Percentiles rank a stretch among this genome's conserved stretches.
Evolutionary conservation across 2,113 vertebrate species (phyloP).

Genomic region (Phrynosoma blainvillii): DNA sequence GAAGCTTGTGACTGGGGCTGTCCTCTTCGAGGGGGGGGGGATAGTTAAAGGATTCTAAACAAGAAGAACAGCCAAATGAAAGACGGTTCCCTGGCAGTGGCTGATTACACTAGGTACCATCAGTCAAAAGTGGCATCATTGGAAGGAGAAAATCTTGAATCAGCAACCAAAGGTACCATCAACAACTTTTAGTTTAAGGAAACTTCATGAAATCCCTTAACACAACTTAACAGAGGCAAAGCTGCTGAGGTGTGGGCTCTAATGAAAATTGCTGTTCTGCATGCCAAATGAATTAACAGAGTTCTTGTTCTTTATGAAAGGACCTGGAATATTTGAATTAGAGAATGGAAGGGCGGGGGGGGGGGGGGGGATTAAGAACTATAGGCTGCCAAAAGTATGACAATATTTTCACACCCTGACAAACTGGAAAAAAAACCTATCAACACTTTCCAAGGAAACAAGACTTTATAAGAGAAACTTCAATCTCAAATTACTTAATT

Average conservation of each 20-base stretch:
- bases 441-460: constrained; percentile 44
- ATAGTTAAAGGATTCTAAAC: constrained; percentile 25
- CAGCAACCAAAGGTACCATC: constrained; percentile 82
- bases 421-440: constrained; percentile 19
- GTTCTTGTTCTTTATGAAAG: background rate
- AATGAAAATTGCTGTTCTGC: constrained; percentile 67
- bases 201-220: constrained; percentile 75
- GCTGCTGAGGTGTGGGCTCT: constrained; percentile 52
- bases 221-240: constrained; percentile 65
- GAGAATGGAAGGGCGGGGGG: background rate
- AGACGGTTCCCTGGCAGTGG: constrained; percentile 72
- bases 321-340: background rate
- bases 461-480: constrained; percentile 15
- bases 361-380: background rate
- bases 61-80: constrained; percentile 57
- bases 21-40: constrained; percentile 39
- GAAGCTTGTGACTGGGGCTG: constrained; percentile 48
- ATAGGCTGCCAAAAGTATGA: background rate
- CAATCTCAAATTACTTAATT: background rate
- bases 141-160: constrained; percentile 77
- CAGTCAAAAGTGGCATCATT: constrained; percentile 85
- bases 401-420: background rate
- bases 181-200: constrained; percentile 80
- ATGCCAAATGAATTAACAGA: constrained; percentile 53
- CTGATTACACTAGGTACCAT: constrained; percentile 87